phyloP scores from a whole-genome alignment of 2,113 vertebrate genomes.

The Bambusicola thoracicus region DNA sequence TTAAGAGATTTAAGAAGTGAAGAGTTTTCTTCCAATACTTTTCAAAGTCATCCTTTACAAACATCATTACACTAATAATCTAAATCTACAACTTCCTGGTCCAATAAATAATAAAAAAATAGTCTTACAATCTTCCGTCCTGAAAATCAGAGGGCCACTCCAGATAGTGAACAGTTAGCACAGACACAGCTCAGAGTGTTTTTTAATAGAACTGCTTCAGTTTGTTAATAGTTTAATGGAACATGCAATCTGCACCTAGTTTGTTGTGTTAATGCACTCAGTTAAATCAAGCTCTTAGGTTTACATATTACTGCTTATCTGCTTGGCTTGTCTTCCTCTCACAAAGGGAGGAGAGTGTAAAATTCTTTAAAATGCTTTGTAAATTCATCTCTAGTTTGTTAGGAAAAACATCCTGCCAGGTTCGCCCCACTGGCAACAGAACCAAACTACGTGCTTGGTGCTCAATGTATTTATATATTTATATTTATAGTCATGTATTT shows the following conservation, averaged over 20 bases:
- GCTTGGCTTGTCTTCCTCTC: background rate
- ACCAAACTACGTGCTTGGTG: background rate
- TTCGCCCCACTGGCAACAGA: background rate
- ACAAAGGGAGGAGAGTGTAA: background rate
- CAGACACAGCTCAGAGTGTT: background rate
- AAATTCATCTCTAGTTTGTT: background rate
- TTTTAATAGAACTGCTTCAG: background rate
- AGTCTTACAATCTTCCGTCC: background rate
- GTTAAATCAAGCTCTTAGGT: background rate
- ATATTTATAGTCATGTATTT: background rate
- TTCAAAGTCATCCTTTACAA: background rate
- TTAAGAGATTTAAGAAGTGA: background rate
- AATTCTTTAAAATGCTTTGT: background rate
- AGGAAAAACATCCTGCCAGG: background rate
- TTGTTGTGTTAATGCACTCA: background rate
- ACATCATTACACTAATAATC: background rate
- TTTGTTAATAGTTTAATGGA: background rate
- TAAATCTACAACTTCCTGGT: background rate
- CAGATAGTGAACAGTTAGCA: background rate
- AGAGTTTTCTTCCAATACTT: background rate
- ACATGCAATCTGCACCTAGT: background rate
- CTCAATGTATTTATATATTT: background rate
- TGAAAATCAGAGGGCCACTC: background rate
- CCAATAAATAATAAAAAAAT: background rate
- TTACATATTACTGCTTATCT: background rate